Conservation (phyloP, 53 echinoderm and acorn worm genomes). For the Paracentrotus lividus region DNA sequence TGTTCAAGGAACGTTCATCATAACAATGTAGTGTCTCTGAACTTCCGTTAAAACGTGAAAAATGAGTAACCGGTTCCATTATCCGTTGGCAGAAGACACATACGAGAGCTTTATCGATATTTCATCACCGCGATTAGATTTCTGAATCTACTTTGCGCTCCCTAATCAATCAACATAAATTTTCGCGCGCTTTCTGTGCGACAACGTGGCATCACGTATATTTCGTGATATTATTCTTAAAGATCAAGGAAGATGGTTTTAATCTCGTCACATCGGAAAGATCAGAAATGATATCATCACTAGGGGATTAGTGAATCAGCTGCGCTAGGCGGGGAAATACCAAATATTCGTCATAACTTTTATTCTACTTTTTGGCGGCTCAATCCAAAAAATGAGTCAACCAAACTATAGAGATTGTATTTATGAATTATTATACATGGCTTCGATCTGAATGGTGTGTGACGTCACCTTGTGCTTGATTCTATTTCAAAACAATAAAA, state of each 20-base stretch:
- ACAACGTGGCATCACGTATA: neutral
- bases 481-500: neutral
- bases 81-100: neutral
- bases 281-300: conserved; percentile 18
- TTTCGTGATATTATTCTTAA: neutral
- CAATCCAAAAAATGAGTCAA: neutral
- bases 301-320: conserved; percentile 4
- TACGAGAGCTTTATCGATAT: neutral
- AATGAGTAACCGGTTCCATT: neutral
- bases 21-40: neutral
- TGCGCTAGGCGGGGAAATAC: conserved; percentile 26
- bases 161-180: conserved; percentile 15
- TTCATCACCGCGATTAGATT: neutral
- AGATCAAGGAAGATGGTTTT: conserved; percentile 19
- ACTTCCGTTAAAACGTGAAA: conserved; percentile 10
- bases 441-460: neutral
- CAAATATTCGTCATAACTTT: conserved; percentile 23
- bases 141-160: neutral
- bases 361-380: neutral
- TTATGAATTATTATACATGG: neutral
- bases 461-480: neutral
- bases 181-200: conserved; percentile 24
- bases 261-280: conserved; percentile 21
- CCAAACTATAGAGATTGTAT: neutral
- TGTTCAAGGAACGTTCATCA: conserved; percentile 10